Evolutionary conservation across 2,113 vertebrate genomes (phyloP), one percentile per base, ranked within the genome.

Genomic region (Odocoileus virginianus): DNA sequence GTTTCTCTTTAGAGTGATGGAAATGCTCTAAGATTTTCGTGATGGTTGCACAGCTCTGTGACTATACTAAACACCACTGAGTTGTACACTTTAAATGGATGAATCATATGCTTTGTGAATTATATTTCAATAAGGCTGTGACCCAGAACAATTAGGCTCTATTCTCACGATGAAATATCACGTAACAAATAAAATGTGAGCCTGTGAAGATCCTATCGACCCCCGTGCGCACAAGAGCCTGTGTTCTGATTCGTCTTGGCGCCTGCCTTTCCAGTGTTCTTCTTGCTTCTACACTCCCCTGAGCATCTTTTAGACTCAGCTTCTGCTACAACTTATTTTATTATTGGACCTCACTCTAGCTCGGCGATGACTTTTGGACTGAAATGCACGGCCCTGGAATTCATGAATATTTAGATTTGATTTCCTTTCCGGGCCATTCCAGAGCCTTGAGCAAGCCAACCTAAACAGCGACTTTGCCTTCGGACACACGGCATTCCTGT

Each of bases 141-240:
- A 64, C 33, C 67, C n/a, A 36, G 81, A 82, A 50, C 16, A 67
- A n/a, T 21, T 9, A 52, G 1, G 21, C 27, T 81, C 10, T 55
- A 21, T n/a, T 52, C 67, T 71, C 71, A 58, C 6, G 11, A 16
- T 10, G 52, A 87, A 33, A 45, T n/a, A n/a, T 14, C 50, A 16
- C 13, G 14, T 27, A 33, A 21, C 19, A 86, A 47, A 55, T 47
- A 21, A 30, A 5, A 30, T 17, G 16, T 45, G 8, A 28, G 30
- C 23, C 14, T 11, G 25, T 52, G 40, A 23, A 2, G 21, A 11
- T 21, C 11, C 17, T 21, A 4, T 27, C 43, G 11, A 3, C 17
- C 61, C 23, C 60, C 10, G 13, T 5, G 1, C 50, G 23, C n/a
- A 2, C 0, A 33, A 11, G 2, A 14, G n/a, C 25, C 14, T 50